Evolutionary conservation across 2,888 invertebrate genomes (phyloP), one percentile per base, ranked within the genome.

Genomic region (Ectropis crepuscularia): DNA sequence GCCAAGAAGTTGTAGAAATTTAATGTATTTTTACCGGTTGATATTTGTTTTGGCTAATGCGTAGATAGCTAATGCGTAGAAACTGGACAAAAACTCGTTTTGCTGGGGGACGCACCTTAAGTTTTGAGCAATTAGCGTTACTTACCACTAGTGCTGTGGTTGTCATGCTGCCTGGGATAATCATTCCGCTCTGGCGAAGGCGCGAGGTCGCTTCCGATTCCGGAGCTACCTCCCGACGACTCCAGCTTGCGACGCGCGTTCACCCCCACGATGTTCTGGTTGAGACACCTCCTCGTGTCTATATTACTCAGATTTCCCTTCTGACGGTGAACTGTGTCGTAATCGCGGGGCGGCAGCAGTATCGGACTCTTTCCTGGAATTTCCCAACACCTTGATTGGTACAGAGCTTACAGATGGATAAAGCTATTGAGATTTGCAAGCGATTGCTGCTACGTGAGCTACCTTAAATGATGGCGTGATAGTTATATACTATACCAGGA

Each of bases 301-400:
- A 92, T 93, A 74, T 92, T 92, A 74, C 75, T 89, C 46, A 92
- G 75, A 76, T 93, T 87, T 5, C 93, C 89, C 63, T 92, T 92
- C 78, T 92, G 95, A 58, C 97, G 94, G 82, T 97, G 97, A 4
- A 98, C 96, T 0, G 98, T 98, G 87, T 99, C 98, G 91, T 99
- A 99, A 87, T 99, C 99, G 38, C 98, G 94, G 0, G 99, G 98
- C 0, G 99, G 99, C 67, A 99, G 91, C 28, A 99, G 93, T 57
- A 99, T 95, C 0, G 98, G 98, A 6, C 94, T 95, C 64, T 93
- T 92, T 10, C 92, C 92, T 88, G 90, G 12, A 87, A 79, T 38
- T 11, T 63, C 45, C 8, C 8, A n/a, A 41, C 8, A 11, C n/a
- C 12, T 46, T n/a, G 42, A 38, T 64, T 43, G 45, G 43, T 55